Conservation (phyloP, 2,113 vertebrate genomes). For the Excalfactoria chinensis region DNA sequence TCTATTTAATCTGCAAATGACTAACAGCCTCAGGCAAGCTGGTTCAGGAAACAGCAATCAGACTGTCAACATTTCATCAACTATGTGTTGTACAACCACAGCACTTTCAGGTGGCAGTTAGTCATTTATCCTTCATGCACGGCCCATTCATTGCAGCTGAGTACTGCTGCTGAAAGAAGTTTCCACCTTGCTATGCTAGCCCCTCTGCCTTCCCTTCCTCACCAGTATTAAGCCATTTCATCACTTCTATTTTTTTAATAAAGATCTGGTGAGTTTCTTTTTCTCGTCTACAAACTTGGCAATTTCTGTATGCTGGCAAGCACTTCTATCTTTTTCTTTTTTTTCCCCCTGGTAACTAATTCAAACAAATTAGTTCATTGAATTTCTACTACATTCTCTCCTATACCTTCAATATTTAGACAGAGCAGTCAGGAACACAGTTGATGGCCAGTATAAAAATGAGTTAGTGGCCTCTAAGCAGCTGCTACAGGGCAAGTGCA, state of each 20-base stretch:
- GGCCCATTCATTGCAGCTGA: background rate
- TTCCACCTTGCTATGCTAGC: background rate
- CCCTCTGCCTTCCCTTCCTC: background rate
- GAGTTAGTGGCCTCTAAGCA: background rate
- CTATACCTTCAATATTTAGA: background rate
- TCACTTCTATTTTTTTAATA: background rate
- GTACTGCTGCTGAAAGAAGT: background rate
- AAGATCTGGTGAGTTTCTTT: background rate
- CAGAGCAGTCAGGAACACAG: background rate
- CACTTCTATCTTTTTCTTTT: background rate
- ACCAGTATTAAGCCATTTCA: background rate
- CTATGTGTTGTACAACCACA: background rate
- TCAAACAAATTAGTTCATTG: background rate
- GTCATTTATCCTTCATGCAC: background rate
- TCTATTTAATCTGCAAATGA: background rate
- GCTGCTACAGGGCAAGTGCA: background rate
- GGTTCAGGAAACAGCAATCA: background rate
- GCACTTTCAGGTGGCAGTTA: background rate
- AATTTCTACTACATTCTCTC: background rate
- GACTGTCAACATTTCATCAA: background rate
- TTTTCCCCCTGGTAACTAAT: background rate
- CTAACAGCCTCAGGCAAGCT: background rate
- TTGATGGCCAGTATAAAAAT: slow-evolving; percentile 3
- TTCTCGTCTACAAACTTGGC: background rate
- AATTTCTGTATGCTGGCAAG: background rate